Percentiles rank a stretch among this genome's conserved stretches.
These are phyloP conservation scores for Typhlichthys subterraneus DNA, from an alignment of 2,797 vertebrate species.

Conservation along the genomic window DNA sequence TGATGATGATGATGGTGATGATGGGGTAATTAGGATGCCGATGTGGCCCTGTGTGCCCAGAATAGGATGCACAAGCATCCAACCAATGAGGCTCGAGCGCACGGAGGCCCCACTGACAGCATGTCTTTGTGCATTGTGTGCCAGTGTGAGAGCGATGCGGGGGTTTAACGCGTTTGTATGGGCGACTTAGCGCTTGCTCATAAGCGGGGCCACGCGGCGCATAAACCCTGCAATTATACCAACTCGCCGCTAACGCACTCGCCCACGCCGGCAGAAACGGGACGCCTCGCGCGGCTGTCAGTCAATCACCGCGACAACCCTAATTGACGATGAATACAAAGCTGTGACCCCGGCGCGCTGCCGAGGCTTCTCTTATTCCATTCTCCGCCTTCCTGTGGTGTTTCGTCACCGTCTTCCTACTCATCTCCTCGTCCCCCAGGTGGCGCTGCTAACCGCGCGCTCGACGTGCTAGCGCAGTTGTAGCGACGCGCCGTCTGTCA, in stretches of 20 bases:
- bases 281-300: slow-evolving; percentile 2
- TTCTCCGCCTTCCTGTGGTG: background rate
- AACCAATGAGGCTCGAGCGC: slow-evolving; percentile 46
- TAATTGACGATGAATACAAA: background rate
- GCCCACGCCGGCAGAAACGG: background rate
- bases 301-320: slow-evolving; percentile 15
- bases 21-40: slow-evolving; percentile 62
- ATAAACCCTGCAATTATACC: slow-evolving; percentile 33
- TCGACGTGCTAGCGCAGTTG: slow-evolving; percentile 1
- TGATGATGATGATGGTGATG: slow-evolving; percentile 23
- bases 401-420: background rate
- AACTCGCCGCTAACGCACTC: background rate
- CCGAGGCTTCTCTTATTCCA: background rate
- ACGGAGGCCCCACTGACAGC: slow-evolving; percentile 23
- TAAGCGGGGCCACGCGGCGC: no score
- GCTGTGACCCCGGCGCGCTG: background rate
- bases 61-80: slow-evolving; percentile 60
- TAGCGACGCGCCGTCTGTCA: slow-evolving; percentile 18
- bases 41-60: slow-evolving; percentile 48
- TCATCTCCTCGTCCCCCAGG: background rate
- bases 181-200: background rate
- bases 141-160: no score
- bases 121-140: slow-evolving; percentile 25
- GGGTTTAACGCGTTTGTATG: background rate
- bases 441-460: background rate